A percentile compares a stretch with the other conserved stretches of the same genome.
phyloP scores from a whole-genome alignment of 2,888 invertebrate species.

The Macrosiphum euphorbiae region DNA sequence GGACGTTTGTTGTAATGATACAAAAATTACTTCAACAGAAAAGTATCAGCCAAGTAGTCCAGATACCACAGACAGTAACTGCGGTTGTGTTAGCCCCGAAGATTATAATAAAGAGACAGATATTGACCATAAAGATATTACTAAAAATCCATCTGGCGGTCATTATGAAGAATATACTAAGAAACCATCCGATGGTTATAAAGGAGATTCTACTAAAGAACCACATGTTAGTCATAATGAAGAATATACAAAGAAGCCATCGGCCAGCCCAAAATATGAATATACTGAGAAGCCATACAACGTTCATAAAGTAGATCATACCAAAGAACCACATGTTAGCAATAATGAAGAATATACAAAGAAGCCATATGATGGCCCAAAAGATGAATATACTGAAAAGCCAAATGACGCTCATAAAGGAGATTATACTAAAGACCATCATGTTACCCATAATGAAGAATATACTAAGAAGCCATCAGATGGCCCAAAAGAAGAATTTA shows the following conservation, averaged over 20 bases:
- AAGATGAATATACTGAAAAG: neutral
- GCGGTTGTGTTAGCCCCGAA: neutral
- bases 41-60: neutral
- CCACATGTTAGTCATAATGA: neutral
- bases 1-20: constrained; percentile 47
- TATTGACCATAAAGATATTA: neutral
- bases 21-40: neutral
- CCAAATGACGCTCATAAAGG: neutral
- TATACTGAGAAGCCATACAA: neutral
- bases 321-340: neutral
- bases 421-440: neutral
- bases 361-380: neutral
- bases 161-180: neutral
- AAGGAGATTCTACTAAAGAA: neutral
- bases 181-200: neutral
- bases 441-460: neutral
- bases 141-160: neutral
- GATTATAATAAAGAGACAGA: neutral
- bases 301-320: neutral
- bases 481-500: neutral
- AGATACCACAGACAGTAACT: neutral
- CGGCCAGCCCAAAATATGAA: neutral
- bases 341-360: neutral
- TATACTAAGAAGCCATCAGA: neutral
- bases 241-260: neutral